phyloP scores from a whole-genome alignment of 2,797 vertebrate genomes.

The Limosa lapponica region DNA sequence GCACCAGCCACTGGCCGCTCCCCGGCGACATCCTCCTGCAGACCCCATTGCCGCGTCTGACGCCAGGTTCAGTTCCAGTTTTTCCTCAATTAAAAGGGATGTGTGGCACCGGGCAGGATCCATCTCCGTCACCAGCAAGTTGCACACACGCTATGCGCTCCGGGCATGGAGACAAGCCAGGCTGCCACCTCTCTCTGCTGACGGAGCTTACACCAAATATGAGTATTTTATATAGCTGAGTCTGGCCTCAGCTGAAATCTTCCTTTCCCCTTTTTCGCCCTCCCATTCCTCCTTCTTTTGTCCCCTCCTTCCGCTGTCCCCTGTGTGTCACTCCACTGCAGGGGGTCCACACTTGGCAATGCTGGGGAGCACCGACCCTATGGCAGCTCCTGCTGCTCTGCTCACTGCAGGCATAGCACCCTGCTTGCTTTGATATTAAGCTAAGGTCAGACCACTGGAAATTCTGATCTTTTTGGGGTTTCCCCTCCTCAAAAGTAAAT shows the following conservation, averaged over 20 bases:
- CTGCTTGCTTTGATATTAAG: background rate
- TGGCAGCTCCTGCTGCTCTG: background rate
- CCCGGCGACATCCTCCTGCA: background rate
- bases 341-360: background rate
- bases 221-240: background rate
- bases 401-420: background rate
- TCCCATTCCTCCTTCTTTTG: background rate
- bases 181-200: background rate
- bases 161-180: background rate
- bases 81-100: slow-evolving; percentile 23
- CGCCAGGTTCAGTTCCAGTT: background rate
- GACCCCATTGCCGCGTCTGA: background rate
- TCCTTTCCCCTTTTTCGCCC: background rate
- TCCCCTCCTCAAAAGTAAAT: background rate
- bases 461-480: background rate
- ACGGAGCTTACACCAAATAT: background rate
- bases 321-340: background rate
- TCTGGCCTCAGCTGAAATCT: background rate
- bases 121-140: background rate
- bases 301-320: background rate
- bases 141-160: background rate
- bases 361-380: fast-evolving
- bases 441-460: background rate
- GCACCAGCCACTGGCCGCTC: background rate
- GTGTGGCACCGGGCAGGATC: background rate